phyloP scores from a whole-genome alignment of 2,113 vertebrate species.

The Oenanthe oenanthe region DNA sequence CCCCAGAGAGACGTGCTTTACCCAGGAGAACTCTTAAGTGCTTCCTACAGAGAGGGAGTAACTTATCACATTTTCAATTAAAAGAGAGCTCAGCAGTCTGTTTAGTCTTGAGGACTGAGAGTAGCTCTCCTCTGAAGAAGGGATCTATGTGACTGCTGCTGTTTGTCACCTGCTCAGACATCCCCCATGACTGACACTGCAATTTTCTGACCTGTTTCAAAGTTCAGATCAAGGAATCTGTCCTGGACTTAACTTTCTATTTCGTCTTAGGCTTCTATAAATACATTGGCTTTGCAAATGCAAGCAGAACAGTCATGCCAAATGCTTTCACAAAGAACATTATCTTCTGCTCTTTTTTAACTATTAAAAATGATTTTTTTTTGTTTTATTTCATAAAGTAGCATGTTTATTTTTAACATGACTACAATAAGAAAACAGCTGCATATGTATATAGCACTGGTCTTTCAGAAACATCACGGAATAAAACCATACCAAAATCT shows the following conservation, averaged over 20 bases:
- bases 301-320: neutral
- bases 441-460: neutral
- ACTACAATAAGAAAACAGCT: neutral
- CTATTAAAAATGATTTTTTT: neutral
- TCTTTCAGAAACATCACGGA: neutral
- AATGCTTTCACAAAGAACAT: neutral
- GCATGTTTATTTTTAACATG: neutral
- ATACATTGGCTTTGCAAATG: slow-evolving; percentile 16
- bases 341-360: neutral
- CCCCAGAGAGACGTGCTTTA: neutral
- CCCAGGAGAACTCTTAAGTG: neutral
- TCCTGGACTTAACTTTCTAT: slow-evolving; percentile 44
- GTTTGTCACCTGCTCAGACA: neutral
- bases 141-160: neutral
- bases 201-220: slow-evolving; percentile 38
- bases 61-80: neutral
- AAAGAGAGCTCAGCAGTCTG: neutral
- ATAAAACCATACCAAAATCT: neutral
- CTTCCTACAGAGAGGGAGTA: neutral
- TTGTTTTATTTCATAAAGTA: neutral
- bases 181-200: neutral
- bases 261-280: slow-evolving; percentile 53
- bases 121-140: neutral
- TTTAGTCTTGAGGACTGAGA: neutral
- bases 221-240: slow-evolving; percentile 28